Conservation (phyloP, 2,113 vertebrate species). For the Gila orcuttii region DNA sequence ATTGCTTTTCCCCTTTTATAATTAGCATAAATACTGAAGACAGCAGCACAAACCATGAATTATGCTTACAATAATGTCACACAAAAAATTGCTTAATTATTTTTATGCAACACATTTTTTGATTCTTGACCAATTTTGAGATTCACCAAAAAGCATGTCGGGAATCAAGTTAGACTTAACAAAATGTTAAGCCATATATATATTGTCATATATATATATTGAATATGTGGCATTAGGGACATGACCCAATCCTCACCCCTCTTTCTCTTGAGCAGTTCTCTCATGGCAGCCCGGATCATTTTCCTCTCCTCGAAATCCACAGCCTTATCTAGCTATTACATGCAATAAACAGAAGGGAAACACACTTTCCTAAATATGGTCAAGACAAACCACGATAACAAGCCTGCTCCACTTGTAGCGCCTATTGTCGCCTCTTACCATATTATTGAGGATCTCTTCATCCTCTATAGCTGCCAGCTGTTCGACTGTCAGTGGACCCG, state of each 20-base stretch:
- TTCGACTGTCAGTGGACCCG: slow-evolving; percentile 70
- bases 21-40: background rate
- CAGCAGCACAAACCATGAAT: background rate
- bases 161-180: background rate
- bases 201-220: background rate
- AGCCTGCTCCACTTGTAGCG: background rate
- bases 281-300: slow-evolving; percentile 86
- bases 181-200: slow-evolving; percentile 12
- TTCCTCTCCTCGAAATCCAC: slow-evolving; percentile 87
- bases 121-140: background rate
- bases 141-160: background rate
- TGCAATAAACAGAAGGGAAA: slow-evolving; percentile 21
- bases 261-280: slow-evolving; percentile 91
- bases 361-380: slow-evolving; percentile 31
- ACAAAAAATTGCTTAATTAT: background rate
- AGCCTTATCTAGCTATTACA: slow-evolving; percentile 83
- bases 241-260: slow-evolving; percentile 76
- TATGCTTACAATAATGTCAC: background rate
- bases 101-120: background rate
- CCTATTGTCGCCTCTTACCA: slow-evolving; percentile 78
- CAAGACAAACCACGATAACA: slow-evolving; percentile 39
- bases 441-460: slow-evolving; percentile 90
- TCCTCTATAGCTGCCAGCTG: slow-evolving; percentile 87
- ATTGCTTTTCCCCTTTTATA: background rate
- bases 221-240: background rate